Conservation (phyloP, 2,113 vertebrate species). For the Hemibagrus wyckioides region DNA sequence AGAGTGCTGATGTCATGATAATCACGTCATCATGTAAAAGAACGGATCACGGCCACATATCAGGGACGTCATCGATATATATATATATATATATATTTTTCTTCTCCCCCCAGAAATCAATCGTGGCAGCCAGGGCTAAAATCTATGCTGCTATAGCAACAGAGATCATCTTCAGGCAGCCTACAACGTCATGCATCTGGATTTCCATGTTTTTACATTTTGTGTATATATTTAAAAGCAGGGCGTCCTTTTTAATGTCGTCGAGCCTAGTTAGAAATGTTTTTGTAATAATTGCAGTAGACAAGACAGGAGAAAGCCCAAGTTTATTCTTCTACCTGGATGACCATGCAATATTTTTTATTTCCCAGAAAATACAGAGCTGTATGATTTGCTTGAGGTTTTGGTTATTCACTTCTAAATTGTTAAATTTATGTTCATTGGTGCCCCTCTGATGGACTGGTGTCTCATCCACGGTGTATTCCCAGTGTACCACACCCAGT, state of each 20-base stretch:
- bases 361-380: conserved; percentile 19
- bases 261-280: not conserved
- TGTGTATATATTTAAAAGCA: conserved; percentile 22
- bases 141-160: conserved; percentile 66
- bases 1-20: too few species aligned
- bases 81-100: not conserved
- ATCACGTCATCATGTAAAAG: not conserved
- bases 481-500: not conserved
- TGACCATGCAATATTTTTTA: not conserved
- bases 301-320: not conserved
- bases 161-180: conserved; percentile 51
- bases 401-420: conserved; percentile 69
- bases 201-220: conserved; percentile 22
- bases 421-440: conserved; percentile 74
- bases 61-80: conserved; percentile 4
- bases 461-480: not conserved
- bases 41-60: not conserved
- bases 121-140: conserved; percentile 54
- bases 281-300: conserved; percentile 8
- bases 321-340: not conserved
- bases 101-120: conserved; percentile 11
- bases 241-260: not conserved
- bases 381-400: conserved; percentile 66
- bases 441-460: not conserved
- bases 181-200: conserved; percentile 46